phyloP scores from a whole-genome alignment of 1,140 invertebrate genomes.

The Lordiphosa mommai region DNA sequence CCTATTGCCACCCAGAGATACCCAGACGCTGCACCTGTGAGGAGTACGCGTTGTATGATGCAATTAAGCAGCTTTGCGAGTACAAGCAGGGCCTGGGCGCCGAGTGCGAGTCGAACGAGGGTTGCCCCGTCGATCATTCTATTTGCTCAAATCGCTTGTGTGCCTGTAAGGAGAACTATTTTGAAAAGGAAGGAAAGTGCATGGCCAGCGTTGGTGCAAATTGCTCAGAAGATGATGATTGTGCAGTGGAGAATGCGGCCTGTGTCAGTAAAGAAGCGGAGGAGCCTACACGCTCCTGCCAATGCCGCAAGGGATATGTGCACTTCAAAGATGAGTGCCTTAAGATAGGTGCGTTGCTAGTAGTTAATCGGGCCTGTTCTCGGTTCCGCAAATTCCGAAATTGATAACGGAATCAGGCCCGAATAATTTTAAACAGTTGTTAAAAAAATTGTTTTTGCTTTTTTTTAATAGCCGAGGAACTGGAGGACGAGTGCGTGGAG shows the following conservation, averaged over 20 bases:
- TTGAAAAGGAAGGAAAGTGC: constrained; percentile 70
- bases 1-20: constrained; percentile 61
- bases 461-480: constrained; percentile 41
- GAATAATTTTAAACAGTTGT: no score
- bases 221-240: constrained; percentile 78
- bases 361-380: background rate
- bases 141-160: constrained; percentile 79
- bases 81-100: constrained; percentile 66
- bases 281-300: constrained; percentile 66
- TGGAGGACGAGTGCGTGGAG: constrained; percentile 69
- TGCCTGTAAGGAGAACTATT: constrained; percentile 76
- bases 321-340: constrained; percentile 79
- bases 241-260: constrained; percentile 71
- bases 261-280: constrained; percentile 59
- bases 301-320: constrained; percentile 78
- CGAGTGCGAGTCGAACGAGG: constrained; percentile 64
- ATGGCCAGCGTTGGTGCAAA: constrained; percentile 79
- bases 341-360: constrained; percentile 52
- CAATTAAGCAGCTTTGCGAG: constrained; percentile 64
- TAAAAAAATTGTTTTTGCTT: background rate
- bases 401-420: no score
- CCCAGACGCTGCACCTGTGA: constrained; percentile 73
- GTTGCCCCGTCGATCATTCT: constrained; percentile 72
- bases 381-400: no score
- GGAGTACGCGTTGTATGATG: constrained; percentile 73